Conservation (phyloP, 37 sponge, comb jelly and placozoan genomes). For the Hexactinellida sp. region DNA sequence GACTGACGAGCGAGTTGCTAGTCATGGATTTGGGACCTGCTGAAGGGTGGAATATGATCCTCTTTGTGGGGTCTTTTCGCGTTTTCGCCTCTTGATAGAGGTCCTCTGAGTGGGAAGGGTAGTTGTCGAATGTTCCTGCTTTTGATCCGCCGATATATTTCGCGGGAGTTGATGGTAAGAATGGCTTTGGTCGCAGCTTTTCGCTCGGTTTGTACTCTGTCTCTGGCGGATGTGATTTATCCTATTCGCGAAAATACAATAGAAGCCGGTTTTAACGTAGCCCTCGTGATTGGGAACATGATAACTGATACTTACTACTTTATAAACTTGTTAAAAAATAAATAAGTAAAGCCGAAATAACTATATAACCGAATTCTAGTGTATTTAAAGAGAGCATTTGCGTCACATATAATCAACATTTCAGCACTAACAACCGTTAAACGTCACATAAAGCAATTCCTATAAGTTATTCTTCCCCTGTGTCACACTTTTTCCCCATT, state of each 20-base stretch:
- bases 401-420: too few species aligned
- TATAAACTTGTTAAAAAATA: too few species aligned
- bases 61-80: slow-evolving; percentile 5
- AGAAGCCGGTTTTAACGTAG: neutral
- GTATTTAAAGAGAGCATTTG: too few species aligned
- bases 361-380: too few species aligned
- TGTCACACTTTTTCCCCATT: too few species aligned
- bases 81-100: slow-evolving; percentile 31
- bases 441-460: too few species aligned
- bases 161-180: slow-evolving; percentile 75
- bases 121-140: slow-evolving; percentile 84
- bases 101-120: slow-evolving; percentile 78
- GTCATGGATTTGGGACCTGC: slow-evolving; percentile 56
- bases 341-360: too few species aligned
- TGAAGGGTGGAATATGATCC: slow-evolving; percentile 51
- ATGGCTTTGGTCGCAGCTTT: slow-evolving; percentile 65
- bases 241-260: neutral
- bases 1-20: slow-evolving; percentile 43
- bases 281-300: neutral
- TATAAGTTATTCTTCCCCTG: too few species aligned
- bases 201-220: neutral
- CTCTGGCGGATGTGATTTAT: slow-evolving; percentile 31
- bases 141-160: slow-evolving; percentile 73
- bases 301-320: too few species aligned
- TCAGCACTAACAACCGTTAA: too few species aligned